phyloP scores from a whole-genome alignment of 2,113 vertebrate genomes.

The Parus major region DNA sequence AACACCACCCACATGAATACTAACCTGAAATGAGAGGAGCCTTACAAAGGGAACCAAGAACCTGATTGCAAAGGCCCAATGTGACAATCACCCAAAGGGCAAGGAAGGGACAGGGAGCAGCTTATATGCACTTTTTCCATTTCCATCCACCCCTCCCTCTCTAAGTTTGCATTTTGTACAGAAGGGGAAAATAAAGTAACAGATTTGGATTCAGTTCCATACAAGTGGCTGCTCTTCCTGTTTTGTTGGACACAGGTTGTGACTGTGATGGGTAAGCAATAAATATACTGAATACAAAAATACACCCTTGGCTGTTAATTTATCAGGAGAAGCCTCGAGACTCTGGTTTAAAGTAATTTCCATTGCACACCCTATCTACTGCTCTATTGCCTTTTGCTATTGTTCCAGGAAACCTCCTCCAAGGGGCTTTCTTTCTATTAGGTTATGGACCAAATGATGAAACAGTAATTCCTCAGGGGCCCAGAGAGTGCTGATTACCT shows the following conservation, averaged over 20 bases:
- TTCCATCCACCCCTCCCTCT: not conserved
- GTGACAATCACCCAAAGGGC: not conserved
- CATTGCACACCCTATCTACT: not conserved
- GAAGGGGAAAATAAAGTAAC: not conserved
- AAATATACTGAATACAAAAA: not conserved
- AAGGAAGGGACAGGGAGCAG: not conserved
- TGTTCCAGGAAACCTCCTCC: not conserved
- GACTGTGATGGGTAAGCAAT: not conserved
- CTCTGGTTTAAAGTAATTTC: not conserved
- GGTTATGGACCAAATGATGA: not conserved
- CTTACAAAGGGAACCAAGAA: not conserved
- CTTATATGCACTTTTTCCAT: not conserved
- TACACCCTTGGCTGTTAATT: not conserved
- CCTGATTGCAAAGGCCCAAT: conserved; percentile 20
- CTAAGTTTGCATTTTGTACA: not conserved
- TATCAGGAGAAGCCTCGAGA: not conserved
- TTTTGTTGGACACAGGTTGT: not conserved
- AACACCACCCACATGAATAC: conserved; percentile 40
- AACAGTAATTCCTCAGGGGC: not conserved
- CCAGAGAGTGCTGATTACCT: not conserved
- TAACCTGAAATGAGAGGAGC: conserved; percentile 45
- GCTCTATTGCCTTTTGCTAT: not conserved
- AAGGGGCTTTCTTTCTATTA: not conserved
- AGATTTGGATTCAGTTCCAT: not conserved
- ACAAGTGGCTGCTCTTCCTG: not conserved